Percentiles rank a stretch among this genome's conserved stretches.
Evolutionary conservation across 2,888 invertebrate species (phyloP).

Genomic region (Chrysolina oricalcia): DNA sequence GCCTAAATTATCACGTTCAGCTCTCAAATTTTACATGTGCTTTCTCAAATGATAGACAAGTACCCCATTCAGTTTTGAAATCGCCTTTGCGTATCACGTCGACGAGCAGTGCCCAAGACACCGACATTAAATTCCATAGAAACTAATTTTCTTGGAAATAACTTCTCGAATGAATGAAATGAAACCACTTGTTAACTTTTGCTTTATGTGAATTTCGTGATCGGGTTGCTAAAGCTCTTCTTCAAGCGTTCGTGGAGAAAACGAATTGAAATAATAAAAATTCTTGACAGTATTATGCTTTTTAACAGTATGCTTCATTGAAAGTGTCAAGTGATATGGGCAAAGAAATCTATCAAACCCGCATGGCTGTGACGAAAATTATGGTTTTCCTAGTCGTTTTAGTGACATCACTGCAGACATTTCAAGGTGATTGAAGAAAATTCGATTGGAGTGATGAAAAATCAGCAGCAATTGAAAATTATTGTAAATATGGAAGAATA

Average conservation of each 20-base stretch:
- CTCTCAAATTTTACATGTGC: no score
- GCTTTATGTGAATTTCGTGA: constrained; percentile 55
- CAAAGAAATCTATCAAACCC: constrained; percentile 21
- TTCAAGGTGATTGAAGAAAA: constrained; percentile 54
- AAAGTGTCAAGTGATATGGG: constrained; percentile 37
- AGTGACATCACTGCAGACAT: constrained; percentile 55
- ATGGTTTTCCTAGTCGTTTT: constrained; percentile 46
- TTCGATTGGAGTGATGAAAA: no score
- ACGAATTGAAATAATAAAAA: background rate
- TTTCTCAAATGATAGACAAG: no score
- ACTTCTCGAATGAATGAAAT: constrained; percentile 2
- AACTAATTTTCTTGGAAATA: background rate
- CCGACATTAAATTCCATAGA: background rate
- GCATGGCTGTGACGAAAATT: constrained; percentile 29
- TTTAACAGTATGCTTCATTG: background rate
- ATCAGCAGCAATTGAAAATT: no score
- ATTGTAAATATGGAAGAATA: no score
- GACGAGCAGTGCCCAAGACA: background rate
- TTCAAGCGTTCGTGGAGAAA: background rate
- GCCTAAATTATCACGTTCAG: no score
- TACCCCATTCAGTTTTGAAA: no score
- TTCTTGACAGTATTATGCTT: background rate
- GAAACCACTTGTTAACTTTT: constrained; percentile 62
- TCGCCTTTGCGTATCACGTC: background rate
- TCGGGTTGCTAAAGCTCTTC: background rate